Percentiles rank a stretch among this genome's conserved stretches.
Evolutionary conservation across 2,888 invertebrate genomes (phyloP).

Genomic region (Parascotia fuliginaria): DNA sequence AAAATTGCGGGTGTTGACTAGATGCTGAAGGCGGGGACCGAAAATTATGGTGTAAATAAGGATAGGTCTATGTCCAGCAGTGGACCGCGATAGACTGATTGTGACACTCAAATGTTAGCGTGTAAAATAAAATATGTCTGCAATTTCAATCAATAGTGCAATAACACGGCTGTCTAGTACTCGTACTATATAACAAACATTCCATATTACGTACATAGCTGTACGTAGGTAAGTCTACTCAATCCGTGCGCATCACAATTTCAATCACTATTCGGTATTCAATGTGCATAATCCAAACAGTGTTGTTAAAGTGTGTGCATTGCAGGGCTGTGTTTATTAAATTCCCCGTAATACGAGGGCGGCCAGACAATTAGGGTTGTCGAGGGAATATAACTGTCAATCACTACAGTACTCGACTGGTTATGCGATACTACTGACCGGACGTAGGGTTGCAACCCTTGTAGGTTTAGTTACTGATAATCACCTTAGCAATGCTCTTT

Average conservation of each 20-base stretch:
- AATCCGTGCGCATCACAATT: slow-evolving; percentile 57
- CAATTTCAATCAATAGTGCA: no score
- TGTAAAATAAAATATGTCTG: no score
- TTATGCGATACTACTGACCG: slow-evolving; percentile 61
- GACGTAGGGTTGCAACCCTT: slow-evolving; percentile 51
- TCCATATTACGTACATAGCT: slow-evolving; percentile 13
- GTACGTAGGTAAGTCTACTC: slow-evolving; percentile 20
- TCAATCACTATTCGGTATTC: slow-evolving; percentile 63
- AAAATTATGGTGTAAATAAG: no score
- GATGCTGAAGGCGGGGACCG: no score
- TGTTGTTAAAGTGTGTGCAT: slow-evolving; percentile 56
- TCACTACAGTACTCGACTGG: slow-evolving; percentile 60
- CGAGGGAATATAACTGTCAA: slow-evolving; percentile 74
- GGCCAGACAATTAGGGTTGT: slow-evolving; percentile 70
- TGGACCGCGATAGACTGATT: no score
- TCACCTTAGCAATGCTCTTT: slow-evolving; percentile 37
- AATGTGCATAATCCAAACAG: slow-evolving; percentile 62
- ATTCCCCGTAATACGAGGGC: slow-evolving; percentile 70
- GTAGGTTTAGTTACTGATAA: slow-evolving; percentile 38
- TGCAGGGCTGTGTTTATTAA: slow-evolving; percentile 71
- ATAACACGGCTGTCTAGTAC: background rate
- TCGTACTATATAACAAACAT: slow-evolving; percentile 5
- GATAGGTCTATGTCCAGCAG: no score
- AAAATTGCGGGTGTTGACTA: no score
- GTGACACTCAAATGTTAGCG: no score